These are phyloP conservation scores for Poeciliopsis turrubarensis DNA, from an alignment of 2,113 vertebrate genomes.

Conservation along the genomic window DNA sequence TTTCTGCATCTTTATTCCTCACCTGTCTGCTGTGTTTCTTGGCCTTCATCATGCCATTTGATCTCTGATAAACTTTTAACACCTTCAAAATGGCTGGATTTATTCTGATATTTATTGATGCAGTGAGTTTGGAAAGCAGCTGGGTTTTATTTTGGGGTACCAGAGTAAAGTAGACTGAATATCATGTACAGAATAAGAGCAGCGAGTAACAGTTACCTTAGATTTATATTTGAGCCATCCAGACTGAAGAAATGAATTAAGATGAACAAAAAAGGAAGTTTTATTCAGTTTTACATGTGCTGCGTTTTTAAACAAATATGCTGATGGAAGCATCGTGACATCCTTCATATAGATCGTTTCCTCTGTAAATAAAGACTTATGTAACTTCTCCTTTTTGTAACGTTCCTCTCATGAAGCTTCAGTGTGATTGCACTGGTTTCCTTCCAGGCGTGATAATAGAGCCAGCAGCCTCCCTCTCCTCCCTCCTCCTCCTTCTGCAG, in stretches of 20 bases:
- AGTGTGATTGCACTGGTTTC: constrained; percentile 17
- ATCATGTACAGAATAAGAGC: background rate
- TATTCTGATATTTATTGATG: background rate
- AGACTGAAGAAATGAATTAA: background rate
- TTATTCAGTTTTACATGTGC: background rate
- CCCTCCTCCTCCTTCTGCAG: constrained; percentile 11
- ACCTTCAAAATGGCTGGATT: background rate
- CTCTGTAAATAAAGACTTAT: constrained; percentile 24
- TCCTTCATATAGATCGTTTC: constrained; percentile 17
- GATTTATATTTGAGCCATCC: background rate
- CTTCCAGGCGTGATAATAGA: constrained; percentile 14
- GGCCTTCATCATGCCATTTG: too few species aligned
- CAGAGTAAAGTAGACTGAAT: background rate
- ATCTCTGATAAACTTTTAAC: background rate
- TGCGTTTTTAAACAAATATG: background rate
- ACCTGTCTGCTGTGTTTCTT: too few species aligned
- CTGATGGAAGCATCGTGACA: background rate
- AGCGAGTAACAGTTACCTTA: background rate
- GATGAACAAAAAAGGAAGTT: background rate
- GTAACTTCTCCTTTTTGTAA: constrained; percentile 26
- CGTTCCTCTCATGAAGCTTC: constrained; percentile 1
- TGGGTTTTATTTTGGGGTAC: too few species aligned
- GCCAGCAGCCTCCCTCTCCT: constrained; percentile 18
- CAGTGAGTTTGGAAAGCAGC: too few species aligned
- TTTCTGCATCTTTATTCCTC: too few species aligned